Conservation (phyloP, 53 echinoderm and acorn worm species). For the Henricia sp. region DNA sequence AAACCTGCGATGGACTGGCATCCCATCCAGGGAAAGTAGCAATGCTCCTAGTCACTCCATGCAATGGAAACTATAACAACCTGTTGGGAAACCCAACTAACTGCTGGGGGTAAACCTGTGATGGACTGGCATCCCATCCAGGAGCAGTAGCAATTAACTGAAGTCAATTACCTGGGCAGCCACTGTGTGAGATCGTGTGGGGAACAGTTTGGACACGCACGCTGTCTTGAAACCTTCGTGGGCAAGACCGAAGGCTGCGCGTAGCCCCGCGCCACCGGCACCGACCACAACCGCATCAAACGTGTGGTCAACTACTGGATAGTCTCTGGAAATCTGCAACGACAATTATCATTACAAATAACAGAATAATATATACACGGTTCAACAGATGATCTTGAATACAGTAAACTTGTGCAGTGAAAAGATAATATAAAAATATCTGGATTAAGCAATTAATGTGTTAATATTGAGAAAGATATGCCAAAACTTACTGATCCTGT, state of each 20-base stretch:
- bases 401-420: too few relatives aligned
- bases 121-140: too few relatives aligned
- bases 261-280: conserved; percentile 92
- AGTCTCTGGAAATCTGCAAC: conserved; percentile 83
- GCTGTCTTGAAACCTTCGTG: conserved; percentile 94
- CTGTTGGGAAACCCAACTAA: too few relatives aligned
- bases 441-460: too few relatives aligned
- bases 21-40: too few relatives aligned
- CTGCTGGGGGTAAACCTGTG: too few relatives aligned
- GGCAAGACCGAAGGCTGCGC: conserved; percentile 95
- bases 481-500: conserved; percentile 65
- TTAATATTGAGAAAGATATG: too few relatives aligned
- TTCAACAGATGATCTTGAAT: not conserved
- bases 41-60: too few relatives aligned
- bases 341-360: too few relatives aligned
- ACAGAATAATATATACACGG: not conserved
- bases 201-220: conserved; percentile 90
- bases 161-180: conserved; percentile 85
- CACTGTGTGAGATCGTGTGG: conserved; percentile 96
- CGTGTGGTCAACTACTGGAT: conserved; percentile 97
- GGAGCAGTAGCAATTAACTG: conserved; percentile 6
- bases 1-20: too few relatives aligned
- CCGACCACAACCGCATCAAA: conserved; percentile 97
- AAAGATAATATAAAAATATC: too few relatives aligned
- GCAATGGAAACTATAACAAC: too few relatives aligned